Base-by-base conservation (phyloP, 1,140 invertebrate genomes). In the Ips nitidus region DNA sequence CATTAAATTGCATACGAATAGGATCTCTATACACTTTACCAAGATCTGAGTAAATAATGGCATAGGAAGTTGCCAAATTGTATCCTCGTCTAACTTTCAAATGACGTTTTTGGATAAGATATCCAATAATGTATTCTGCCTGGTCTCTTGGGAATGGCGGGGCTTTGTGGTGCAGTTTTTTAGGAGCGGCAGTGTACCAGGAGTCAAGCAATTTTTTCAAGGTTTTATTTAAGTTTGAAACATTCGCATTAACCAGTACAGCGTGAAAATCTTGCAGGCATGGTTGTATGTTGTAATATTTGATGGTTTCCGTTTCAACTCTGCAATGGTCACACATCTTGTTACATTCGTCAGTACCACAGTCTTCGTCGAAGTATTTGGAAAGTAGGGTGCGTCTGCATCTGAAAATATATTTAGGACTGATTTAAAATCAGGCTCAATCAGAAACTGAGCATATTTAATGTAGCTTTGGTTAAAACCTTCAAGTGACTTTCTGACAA, bases 321-420 rank as follows among this genome's bases (percentile, higher is more conserved):
- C 64, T 73, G 79, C 95, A 97, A 75, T 93, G 87, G 83, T 97
- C 94, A 84, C 95, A 97, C 91, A 92, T 94, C 73, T 87, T 80
- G 36, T 88, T 85, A 77, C 94, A 97, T 73, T 93, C 87, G 1
- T 79, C 78, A 63, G 83, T 79, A 2, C 89, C 87, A 90, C 92
- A 95, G 41, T 83, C 82, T 81, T 97, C 94, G 77, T 92, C 92
- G 84, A 98, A 97, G 82, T 97, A 91, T 58, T 87, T 83, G 0
- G 94, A 92, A 67, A 97, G 91, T 2, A 94, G 76, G n/a, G 86
- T 85, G 67, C 94, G 84, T 39, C 94, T 84, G 79, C 94, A 96
- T n/a, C 86, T 86, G 55, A 69, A 79, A 70, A 57, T 78, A 85
- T 86, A 50, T n/a, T n/a, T n/a, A n/a, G n/a, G n/a, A n/a, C n/a